phyloP scores from a whole-genome alignment of 2,888 invertebrate genomes.

The Oxyscelio sp. region DNA sequence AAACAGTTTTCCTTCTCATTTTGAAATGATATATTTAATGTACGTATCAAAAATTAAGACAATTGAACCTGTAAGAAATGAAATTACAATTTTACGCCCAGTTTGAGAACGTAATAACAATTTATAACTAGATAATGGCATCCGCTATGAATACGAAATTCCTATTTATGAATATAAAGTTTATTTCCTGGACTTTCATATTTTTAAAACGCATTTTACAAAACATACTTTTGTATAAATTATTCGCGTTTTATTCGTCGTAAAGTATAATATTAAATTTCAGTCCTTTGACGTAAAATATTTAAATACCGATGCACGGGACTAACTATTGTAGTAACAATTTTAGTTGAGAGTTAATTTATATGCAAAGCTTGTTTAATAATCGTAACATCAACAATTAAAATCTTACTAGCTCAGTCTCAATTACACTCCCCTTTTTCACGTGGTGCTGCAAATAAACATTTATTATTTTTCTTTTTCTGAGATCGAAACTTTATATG shows the following conservation, averaged over 20 bases:
- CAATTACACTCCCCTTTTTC: no score
- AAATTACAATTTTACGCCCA: neutral
- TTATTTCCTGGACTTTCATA: conserved; percentile 12
- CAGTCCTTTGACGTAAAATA: neutral
- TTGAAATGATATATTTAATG: neutral
- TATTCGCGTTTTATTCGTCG: neutral
- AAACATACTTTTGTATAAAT: neutral
- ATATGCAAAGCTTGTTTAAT: neutral
- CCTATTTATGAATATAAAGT: conserved; percentile 5
- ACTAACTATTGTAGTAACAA: neutral
- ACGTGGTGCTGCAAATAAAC: neutral
- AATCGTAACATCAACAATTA: conserved; percentile 4
- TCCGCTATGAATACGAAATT: conserved; percentile 14
- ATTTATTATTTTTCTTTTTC: no score
- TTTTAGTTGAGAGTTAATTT: neutral
- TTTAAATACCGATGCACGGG: neutral
- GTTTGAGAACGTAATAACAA: conserved; percentile 17
- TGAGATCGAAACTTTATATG: neutral
- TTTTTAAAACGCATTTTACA: neutral
- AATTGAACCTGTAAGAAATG: neutral
- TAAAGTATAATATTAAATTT: neutral
- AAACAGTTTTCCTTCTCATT: neutral
- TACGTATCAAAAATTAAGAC: neutral
- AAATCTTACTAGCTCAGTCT: conserved; percentile 16
- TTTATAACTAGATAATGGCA: no score